These are phyloP conservation scores for Rhea americana DNA, from an alignment of 2,113 vertebrate genomes.

Conservation along the genomic window DNA sequence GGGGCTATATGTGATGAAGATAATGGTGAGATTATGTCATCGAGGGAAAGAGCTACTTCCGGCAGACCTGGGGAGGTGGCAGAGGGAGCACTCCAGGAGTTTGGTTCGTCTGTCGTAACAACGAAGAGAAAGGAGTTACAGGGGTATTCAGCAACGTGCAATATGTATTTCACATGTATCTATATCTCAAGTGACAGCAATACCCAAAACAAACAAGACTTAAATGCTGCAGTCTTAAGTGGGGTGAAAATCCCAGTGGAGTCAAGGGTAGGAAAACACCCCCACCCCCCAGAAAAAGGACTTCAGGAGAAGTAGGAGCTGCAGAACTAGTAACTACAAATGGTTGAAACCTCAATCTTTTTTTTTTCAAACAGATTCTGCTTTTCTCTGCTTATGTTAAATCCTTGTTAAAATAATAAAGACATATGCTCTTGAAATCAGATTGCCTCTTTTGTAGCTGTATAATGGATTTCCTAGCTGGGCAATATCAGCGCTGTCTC, in stretches of 20 bases:
- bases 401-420: constrained; percentile 56
- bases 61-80: constrained; percentile 94
- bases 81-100: constrained; percentile 91
- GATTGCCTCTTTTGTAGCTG: constrained; percentile 1
- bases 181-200: neutral
- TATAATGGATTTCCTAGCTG: constrained; percentile 43
- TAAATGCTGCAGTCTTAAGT: neutral
- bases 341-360: neutral
- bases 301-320: neutral
- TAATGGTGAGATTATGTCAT: constrained; percentile 88
- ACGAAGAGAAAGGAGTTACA: constrained; percentile 61
- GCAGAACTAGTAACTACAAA: neutral
- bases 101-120: constrained; percentile 87
- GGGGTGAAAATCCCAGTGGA: neutral
- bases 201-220: neutral
- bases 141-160: neutral
- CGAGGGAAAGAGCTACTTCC: constrained; percentile 91
- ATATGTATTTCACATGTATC: neutral
- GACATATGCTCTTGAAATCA: constrained; percentile 21
- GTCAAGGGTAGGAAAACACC: neutral
- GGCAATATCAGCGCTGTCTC: constrained; percentile 23
- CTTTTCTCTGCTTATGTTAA: neutral
- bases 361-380: neutral
- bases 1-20: constrained; percentile 92
- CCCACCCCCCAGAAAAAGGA: neutral